Conservation (phyloP, 2,797 vertebrate genomes). For the Coreius guichenoti region DNA sequence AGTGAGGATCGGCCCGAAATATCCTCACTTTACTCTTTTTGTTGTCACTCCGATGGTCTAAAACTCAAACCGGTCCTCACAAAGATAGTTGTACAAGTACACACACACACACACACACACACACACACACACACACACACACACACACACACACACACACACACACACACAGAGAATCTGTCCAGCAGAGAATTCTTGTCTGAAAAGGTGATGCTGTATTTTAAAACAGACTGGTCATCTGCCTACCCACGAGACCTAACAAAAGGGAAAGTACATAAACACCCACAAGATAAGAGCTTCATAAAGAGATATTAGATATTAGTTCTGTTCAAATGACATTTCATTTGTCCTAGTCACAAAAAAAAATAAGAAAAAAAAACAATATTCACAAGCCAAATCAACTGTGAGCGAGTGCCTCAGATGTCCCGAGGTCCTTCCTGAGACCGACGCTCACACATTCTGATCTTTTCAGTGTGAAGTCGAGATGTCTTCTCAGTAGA, state of each 20-base stretch:
- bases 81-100: background rate
- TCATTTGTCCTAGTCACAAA: background rate
- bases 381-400: background rate
- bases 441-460: constrained; percentile 45
- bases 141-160: constrained; percentile 1
- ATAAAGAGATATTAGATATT: constrained; percentile 25
- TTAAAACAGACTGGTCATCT: constrained; percentile 56
- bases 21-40: background rate
- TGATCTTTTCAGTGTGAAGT: constrained; percentile 67
- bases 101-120: constrained; percentile 6
- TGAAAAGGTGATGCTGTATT: constrained; percentile 56
- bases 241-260: constrained; percentile 17
- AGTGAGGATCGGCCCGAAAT: background rate
- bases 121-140: constrained; percentile 8
- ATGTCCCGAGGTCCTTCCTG: constrained; percentile 71
- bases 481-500: constrained; percentile 55
- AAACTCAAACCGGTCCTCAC: background rate
- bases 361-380: background rate
- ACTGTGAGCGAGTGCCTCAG: constrained; percentile 16
- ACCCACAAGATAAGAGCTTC: constrained; percentile 14
- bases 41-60: background rate
- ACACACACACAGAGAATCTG: constrained; percentile 44
- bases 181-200: constrained; percentile 65
- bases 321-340: constrained; percentile 6
- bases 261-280: constrained; percentile 27